A percentile compares a stretch with the other conserved stretches of the same genome.
These are phyloP conservation scores for Heteronetta atricapilla DNA, from an alignment of 2,113 vertebrate species.

Conservation along the genomic window DNA sequence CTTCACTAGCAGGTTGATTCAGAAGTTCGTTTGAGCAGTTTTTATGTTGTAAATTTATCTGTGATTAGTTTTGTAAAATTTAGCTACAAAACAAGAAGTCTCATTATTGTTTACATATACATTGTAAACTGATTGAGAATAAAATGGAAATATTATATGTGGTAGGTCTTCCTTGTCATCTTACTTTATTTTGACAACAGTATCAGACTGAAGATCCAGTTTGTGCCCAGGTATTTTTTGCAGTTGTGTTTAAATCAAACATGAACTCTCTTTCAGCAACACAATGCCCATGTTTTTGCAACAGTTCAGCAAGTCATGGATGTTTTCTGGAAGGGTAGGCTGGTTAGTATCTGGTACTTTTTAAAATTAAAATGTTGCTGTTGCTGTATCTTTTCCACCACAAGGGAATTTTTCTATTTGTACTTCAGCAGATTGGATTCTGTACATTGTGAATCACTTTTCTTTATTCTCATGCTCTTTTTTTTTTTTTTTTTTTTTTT, in stretches of 20 bases:
- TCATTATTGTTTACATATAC: neutral
- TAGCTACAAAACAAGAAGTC: neutral
- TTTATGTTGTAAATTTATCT: neutral
- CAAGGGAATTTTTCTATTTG: neutral
- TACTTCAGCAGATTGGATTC: neutral
- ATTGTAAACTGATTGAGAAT: neutral
- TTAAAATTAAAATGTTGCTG: constrained; percentile 8
- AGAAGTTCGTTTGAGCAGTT: neutral
- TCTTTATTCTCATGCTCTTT: neutral
- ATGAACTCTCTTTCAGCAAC: neutral
- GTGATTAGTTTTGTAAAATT: neutral
- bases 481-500: neutral
- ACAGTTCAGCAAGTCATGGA: neutral
- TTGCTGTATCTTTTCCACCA: neutral
- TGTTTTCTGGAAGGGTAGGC: neutral
- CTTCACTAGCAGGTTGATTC: neutral
- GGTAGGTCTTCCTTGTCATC: neutral
- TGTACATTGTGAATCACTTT: neutral
- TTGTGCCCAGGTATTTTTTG: neutral
- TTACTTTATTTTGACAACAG: neutral
- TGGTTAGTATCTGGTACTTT: neutral
- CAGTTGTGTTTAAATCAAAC: constrained; percentile 23
- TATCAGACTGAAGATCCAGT: neutral
- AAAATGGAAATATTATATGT: neutral
- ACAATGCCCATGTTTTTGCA: neutral